Evolutionary conservation across 2,113 vertebrate species (phyloP).

Genomic region (Chitala chitala): DNA sequence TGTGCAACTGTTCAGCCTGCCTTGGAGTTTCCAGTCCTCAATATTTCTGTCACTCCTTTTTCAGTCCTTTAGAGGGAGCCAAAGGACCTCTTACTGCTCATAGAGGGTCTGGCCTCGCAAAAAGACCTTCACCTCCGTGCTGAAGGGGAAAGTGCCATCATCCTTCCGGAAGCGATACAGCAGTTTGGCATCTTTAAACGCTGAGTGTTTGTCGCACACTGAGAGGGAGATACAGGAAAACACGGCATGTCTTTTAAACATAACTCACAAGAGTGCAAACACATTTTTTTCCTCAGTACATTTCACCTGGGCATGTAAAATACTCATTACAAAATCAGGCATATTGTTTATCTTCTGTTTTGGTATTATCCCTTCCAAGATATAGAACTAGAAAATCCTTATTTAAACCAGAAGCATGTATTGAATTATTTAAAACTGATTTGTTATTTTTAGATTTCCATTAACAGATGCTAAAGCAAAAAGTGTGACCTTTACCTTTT

Average conservation of each 20-base stretch:
- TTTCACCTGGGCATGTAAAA: neutral
- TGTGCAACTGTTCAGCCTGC: too few relatives aligned
- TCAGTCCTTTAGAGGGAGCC: neutral
- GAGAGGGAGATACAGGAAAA: conserved; percentile 1
- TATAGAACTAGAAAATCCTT: neutral
- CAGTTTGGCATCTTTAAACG: conserved; percentile 78
- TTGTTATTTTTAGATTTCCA: neutral
- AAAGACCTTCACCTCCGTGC: conserved; percentile 74
- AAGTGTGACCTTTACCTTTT: neutral
- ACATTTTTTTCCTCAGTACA: neutral
- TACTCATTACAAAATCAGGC: too few relatives aligned
- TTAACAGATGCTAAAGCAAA: neutral
- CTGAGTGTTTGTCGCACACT: conserved; percentile 75
- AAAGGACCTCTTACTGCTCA: conserved; percentile 65
- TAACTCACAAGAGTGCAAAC: neutral
- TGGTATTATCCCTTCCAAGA: too few relatives aligned
- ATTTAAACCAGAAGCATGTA: neutral
- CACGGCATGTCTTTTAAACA: neutral
- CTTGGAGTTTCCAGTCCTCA: too few relatives aligned
- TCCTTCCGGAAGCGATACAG: conserved; percentile 83
- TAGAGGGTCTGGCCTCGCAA: conserved; percentile 72
- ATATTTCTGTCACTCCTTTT: conserved; percentile 1
- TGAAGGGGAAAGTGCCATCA: conserved; percentile 77
- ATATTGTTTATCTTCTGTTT: too few relatives aligned
- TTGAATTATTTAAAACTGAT: neutral